A percentile compares a stretch with the other conserved stretches of the same genome.
Evolutionary conservation across 2,113 vertebrate species (phyloP).

Genomic region (Cnemophilus loriae): DNA sequence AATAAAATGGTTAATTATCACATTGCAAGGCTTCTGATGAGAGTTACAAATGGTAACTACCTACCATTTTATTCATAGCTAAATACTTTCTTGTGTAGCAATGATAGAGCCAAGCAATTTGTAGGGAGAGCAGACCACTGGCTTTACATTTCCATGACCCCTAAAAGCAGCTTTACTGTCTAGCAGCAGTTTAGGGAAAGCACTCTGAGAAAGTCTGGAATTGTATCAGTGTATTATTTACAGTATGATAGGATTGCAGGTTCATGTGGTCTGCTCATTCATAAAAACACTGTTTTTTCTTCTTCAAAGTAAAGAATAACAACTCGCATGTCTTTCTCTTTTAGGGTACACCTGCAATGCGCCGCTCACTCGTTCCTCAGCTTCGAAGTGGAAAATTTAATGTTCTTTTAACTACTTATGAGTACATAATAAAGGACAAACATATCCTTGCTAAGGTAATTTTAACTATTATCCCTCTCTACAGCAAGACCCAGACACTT

Average conservation of each 20-base stretch:
- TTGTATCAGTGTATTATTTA: background rate
- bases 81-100: background rate
- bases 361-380: constrained; percentile 90
- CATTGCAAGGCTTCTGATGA: constrained; percentile 41
- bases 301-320: background rate
- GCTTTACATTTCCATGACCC: background rate
- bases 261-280: background rate
- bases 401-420: constrained; percentile 94
- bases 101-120: background rate
- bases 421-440: constrained; percentile 99
- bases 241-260: background rate
- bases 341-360: constrained; percentile 91
- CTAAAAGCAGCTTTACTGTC: background rate
- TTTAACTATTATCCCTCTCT: background rate
- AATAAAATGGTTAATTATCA: constrained; percentile 59
- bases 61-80: background rate
- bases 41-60: constrained; percentile 25
- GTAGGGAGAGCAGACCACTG: background rate
- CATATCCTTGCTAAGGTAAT: constrained; percentile 97
- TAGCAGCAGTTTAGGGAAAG: background rate
- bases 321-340: background rate
- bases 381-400: constrained; percentile 97
- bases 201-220: background rate
- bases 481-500: background rate
- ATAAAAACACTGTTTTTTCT: background rate